Evolutionary conservation across 2,113 vertebrate genomes (phyloP), one percentile per base, ranked within the genome.

Genomic region (Ciconia stormi): DNA sequence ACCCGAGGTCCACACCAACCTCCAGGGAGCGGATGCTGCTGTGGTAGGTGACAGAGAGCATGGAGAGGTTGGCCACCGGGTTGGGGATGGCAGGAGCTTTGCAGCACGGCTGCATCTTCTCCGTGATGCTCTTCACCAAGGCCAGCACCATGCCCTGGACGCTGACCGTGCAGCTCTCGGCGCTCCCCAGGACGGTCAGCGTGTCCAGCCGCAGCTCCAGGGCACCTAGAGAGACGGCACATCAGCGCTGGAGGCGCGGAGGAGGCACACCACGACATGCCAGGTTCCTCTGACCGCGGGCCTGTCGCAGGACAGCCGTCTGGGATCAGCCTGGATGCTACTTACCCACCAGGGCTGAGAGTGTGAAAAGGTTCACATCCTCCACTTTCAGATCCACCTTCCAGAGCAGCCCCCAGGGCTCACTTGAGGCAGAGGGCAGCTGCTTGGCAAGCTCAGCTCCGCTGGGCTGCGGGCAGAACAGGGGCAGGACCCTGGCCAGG

Each of bases 301-400:
- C 22, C n/a, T 90, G 38, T 20, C 82, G 42, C 79, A 72, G 82
- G 38, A 80, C 62, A 87, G 52, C 56, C 22, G 11, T 13, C 61
- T 32, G 50, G 46, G 61, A 70, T 70, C 82, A 61, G 22, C 8
- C 40, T 27, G 50, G 42, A 80, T 9, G n/a, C 66, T 58, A 94
- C 98, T 97, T 97, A 99, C 99, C 99, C 91, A 99, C 99, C 44
- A 99, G 34, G 30, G 98, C 98, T 3, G 99, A 99, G 70, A 99
- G 96, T 0, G 99, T 99, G 96, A 99, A 99, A 82, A 99, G 96
- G 71, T 99, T 99, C 84, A 99, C 98, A 0, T 99, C 99, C 59
- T 99, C 99, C 97, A 99, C 98, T 95, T 98, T 98, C 86, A 99
- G 97, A 86, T 99, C 98, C 89, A 99, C 97, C 90, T 99, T 99